Percentiles rank a stretch among this genome's conserved stretches.
phyloP scores from a whole-genome alignment of 2,113 vertebrate genomes.

The Chunga burmeisteri region DNA sequence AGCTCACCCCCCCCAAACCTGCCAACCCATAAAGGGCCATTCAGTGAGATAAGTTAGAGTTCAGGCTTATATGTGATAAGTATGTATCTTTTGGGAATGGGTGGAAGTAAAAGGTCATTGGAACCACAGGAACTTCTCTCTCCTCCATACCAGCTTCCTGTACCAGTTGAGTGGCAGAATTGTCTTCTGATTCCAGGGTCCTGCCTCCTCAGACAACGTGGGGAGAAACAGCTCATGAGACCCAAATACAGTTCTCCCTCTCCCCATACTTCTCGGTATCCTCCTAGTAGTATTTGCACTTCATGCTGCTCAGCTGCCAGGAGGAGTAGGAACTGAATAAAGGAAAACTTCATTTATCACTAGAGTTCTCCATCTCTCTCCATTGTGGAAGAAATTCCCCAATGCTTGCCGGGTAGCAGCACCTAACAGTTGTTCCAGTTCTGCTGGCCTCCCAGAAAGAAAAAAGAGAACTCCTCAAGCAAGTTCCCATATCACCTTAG shows the following conservation, averaged over 20 bases:
- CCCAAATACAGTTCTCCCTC: background rate
- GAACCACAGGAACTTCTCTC: background rate
- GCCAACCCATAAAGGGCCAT: background rate
- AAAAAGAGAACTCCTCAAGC: background rate
- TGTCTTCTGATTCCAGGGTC: background rate
- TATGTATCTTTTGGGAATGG: background rate
- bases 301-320: background rate
- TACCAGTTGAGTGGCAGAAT: background rate
- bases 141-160: background rate
- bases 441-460: background rate
- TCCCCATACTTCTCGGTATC: background rate
- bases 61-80: background rate
- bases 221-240: background rate
- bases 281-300: background rate
- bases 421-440: background rate
- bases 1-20: background rate
- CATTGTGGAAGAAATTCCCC: background rate
- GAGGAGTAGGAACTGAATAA: background rate
- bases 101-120: background rate
- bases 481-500: background rate
- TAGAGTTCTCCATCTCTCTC: background rate
- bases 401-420: background rate
- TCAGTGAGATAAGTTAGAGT: background rate
- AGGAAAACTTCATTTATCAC: background rate
- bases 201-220: background rate